Evolutionary conservation across 2,113 vertebrate species (phyloP).

Genomic region (Pollachius pollachius): DNA sequence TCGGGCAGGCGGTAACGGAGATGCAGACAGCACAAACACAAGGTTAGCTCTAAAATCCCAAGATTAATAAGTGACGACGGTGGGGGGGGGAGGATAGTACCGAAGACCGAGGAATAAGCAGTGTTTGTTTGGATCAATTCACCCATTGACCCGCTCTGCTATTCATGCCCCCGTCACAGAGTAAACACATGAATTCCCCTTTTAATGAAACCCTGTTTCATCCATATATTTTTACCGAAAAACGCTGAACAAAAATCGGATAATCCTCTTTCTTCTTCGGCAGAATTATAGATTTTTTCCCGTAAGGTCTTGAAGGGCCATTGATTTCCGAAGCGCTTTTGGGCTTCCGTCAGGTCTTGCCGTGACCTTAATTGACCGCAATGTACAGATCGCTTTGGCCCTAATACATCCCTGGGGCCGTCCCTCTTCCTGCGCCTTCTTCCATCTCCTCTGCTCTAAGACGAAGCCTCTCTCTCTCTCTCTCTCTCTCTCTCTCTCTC

Average conservation of each 20-base stretch:
- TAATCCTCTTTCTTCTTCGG: constrained; percentile 18
- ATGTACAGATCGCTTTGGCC: constrained; percentile 18
- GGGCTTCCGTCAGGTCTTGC: constrained; percentile 35
- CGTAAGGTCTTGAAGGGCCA: constrained; percentile 42
- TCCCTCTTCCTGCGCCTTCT: not conserved
- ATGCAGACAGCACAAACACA: constrained; percentile 1
- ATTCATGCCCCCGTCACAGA: constrained; percentile 65
- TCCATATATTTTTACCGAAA: constrained; percentile 22
- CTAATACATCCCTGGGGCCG: constrained; percentile 6
- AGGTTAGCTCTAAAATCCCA: constrained; percentile 19
- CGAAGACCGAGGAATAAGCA: not conserved
- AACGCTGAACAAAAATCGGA: constrained; percentile 1
- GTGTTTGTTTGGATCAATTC: constrained; percentile 6
- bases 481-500: too few relatives aligned
- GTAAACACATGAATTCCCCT: constrained; percentile 66
- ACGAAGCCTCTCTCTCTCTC: not conserved
- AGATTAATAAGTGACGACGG: constrained; percentile 20
- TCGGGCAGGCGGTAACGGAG: not conserved
- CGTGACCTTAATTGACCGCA: constrained; percentile 48
- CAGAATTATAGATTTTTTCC: not conserved
- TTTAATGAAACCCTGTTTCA: constrained; percentile 42
- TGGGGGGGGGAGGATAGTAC: constrained; percentile 10
- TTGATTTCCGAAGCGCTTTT: constrained; percentile 54
- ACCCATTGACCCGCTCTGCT: constrained; percentile 26
- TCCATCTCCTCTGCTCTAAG: not conserved